Evolutionary conservation across 1,140 invertebrate genomes (phyloP), one percentile per base, ranked within the genome.

Genomic region (Drosophila repletoides): DNA sequence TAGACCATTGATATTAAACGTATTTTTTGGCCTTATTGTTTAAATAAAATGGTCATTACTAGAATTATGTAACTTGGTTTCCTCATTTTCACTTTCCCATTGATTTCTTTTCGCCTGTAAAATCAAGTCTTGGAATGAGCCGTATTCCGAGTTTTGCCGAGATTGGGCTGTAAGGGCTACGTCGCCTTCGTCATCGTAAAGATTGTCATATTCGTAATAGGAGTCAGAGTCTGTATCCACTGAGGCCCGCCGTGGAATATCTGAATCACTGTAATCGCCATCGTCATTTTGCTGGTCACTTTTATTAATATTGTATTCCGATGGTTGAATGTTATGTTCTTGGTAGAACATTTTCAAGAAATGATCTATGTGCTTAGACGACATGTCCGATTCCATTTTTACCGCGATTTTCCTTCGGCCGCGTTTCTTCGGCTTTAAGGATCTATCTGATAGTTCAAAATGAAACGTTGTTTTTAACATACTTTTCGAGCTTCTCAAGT

Each of bases 301-400:
- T 5, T 6, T 7, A 7, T 33, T 43, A 7, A 36, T 52, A 1
- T 72, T 31, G 33, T 68, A 36, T 7, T 64, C 63, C 3, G 48
- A 12, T 5, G 40, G 15, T 2, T 71, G 45, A 5, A 83, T 68
- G 1, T 70, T 72, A 34, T 89, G 55, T 36, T 88, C 36, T n/a
- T 71, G 24, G 46, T 88, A 88, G 17, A 89, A 89, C 24, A 74
- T 69, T 31, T 83, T 69, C 1, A 89, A 31, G 6, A 89, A 43
- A 9, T 81, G 56, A 17, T 89, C 80, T 4, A 88, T 72, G 5
- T 55, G 60, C 29, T 88, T 69, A 1, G 80, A 70, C 3, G 86
- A 77, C 65, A 89, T 69, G 28, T 88, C 86, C 4, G 86, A 87
- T 5, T 88, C 80, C 86, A 88, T 88, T 49, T 70, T 81, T 1